A percentile compares a stretch with the other conserved stretches of the same genome.
Conservation (phyloP, 2,113 vertebrate species). For the Ancistrus triradiatus region DNA sequence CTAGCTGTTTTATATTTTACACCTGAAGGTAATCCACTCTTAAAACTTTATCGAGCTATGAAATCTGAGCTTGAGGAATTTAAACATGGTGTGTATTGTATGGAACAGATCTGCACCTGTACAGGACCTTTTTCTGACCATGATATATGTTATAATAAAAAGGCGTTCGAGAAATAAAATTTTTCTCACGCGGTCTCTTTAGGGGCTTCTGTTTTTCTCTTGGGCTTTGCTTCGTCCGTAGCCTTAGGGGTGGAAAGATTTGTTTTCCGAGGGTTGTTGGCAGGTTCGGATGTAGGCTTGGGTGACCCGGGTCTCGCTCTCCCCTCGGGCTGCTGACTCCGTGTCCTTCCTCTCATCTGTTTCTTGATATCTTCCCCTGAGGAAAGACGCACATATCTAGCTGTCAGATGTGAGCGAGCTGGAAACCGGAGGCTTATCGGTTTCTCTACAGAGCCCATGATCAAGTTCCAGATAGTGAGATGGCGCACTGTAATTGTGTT, state of each 20-base stretch:
- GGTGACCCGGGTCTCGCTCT: slow-evolving; percentile 17
- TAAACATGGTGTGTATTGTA: too few relatives aligned
- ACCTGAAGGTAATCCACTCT: too few relatives aligned
- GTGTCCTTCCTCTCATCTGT: slow-evolving; percentile 23
- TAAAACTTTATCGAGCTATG: too few relatives aligned
- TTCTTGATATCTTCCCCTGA: slow-evolving; percentile 21
- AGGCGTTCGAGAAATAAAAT: neutral
- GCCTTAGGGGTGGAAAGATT: neutral
- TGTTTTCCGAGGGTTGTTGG: slow-evolving; percentile 24
- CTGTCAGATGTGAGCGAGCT: neutral
- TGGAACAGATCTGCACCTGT: too few relatives aligned
- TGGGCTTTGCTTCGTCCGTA: slow-evolving; percentile 1
- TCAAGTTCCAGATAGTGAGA: neutral
- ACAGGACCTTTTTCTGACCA: too few relatives aligned
- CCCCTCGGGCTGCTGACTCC: slow-evolving; percentile 18
- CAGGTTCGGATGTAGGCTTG: slow-evolving; percentile 8
- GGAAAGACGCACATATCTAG: slow-evolving; percentile 12
- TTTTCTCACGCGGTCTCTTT: slow-evolving; percentile 25
- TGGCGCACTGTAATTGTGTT: too few relatives aligned
- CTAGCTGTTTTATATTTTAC: too few relatives aligned
- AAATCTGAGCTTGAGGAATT: too few relatives aligned
- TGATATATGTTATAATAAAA: neutral
- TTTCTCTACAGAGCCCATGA: neutral
- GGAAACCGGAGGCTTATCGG: neutral
- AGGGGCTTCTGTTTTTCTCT: slow-evolving; percentile 18